Evolutionary conservation across 2,888 invertebrate genomes (phyloP).

Genomic region (Sesia bembeciformis): DNA sequence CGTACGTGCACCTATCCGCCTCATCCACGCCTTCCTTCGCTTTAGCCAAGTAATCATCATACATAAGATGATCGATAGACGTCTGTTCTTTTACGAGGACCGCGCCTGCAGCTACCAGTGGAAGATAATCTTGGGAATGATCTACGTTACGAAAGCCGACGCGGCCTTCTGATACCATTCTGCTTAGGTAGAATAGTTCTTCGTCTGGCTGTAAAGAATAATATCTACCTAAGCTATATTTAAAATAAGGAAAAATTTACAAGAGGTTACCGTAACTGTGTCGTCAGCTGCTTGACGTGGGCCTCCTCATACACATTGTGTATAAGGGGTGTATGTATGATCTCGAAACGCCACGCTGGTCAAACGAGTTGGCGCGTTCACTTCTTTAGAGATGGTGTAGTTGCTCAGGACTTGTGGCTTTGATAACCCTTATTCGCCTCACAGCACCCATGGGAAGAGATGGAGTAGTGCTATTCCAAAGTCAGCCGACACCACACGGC

Average conservation of each 20-base stretch:
- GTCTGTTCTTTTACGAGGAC: conserved; percentile 79
- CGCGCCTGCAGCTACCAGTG: conserved; percentile 42
- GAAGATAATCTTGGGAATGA: conserved; percentile 33
- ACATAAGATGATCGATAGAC: conserved; percentile 80
- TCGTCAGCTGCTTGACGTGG: too few relatives aligned
- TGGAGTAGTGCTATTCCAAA: too few relatives aligned
- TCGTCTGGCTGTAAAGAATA: conserved; percentile 41
- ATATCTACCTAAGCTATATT: not conserved
- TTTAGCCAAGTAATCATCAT: conserved; percentile 79
- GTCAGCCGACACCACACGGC: too few relatives aligned
- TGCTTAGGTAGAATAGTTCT: conserved; percentile 46
- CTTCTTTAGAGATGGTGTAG: too few relatives aligned
- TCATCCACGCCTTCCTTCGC: conserved; percentile 73
- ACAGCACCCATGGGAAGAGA: too few relatives aligned
- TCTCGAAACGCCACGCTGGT: too few relatives aligned
- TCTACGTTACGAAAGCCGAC: conserved; percentile 47
- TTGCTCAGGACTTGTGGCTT: too few relatives aligned
- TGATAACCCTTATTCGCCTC: too few relatives aligned
- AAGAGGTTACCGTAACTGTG: too few relatives aligned
- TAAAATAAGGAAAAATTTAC: not conserved
- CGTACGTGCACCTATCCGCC: conserved; percentile 82
- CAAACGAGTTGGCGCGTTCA: too few relatives aligned
- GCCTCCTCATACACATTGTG: too few relatives aligned
- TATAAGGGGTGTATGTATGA: too few relatives aligned
- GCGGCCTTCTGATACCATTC: conserved; percentile 50